Evolutionary conservation across 2,113 vertebrate genomes (phyloP).

Genomic region (Chlamydotis undulata): DNA sequence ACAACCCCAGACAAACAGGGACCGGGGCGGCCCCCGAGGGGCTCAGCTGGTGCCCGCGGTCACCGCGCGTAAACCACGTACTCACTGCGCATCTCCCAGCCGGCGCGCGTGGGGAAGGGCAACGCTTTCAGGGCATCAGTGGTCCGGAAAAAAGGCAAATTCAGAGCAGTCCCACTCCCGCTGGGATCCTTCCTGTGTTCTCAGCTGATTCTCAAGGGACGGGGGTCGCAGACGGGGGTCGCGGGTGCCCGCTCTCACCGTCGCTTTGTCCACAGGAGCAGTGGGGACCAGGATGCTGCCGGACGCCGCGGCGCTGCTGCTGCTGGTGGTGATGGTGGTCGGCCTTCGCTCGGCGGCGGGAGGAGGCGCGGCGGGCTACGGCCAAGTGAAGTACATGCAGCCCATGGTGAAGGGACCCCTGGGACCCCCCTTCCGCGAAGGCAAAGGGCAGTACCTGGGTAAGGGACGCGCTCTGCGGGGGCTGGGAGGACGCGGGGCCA

Average conservation of each 20-base stretch:
- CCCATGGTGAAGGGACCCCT: constrained; percentile 97
- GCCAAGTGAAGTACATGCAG: constrained; percentile 94
- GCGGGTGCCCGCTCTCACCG: neutral
- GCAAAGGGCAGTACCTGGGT: constrained; percentile 98
- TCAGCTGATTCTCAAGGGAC: rapidly evolving
- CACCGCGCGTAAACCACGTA: rapidly evolving
- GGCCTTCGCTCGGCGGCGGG: constrained; percentile 43
- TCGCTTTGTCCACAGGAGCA: neutral
- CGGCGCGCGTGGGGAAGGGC: rapidly evolving
- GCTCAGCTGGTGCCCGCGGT: neutral
- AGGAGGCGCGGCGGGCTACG: constrained; percentile 85
- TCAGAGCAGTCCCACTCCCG: rapidly evolving
- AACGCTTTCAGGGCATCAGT: rapidly evolving
- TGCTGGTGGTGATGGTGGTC: constrained; percentile 42
- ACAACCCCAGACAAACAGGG: neutral
- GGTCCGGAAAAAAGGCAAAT: neutral
- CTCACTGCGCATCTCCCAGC: neutral
- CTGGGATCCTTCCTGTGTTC: neutral
- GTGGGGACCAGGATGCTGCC: constrained; percentile 57
- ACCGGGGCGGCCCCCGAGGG: neutral
- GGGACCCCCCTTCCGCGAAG: constrained; percentile 96
- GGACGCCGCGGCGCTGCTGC: constrained; percentile 63
- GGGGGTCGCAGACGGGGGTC: rapidly evolving
- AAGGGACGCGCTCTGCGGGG: constrained; percentile 34
- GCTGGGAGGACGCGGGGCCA: rapidly evolving